These are phyloP conservation scores for Hippoglossus hippoglossus DNA, from an alignment of 2,797 vertebrate species.

Conservation along the genomic window DNA sequence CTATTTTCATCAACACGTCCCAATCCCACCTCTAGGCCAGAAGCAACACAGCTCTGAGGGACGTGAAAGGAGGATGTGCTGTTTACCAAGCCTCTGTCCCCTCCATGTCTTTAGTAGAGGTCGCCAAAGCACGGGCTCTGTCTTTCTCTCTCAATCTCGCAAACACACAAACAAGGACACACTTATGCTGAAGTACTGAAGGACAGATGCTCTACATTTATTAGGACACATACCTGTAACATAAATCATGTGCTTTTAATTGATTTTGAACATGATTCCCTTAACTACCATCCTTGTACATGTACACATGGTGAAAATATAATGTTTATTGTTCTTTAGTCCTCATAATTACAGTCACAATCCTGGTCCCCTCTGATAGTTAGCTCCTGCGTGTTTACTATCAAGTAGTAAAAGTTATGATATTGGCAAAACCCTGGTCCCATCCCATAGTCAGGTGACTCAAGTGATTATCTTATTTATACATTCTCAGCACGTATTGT, in stretches of 20 bases:
- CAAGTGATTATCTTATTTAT: constrained; percentile 12
- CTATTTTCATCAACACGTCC: constrained; percentile 76
- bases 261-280: constrained; percentile 13
- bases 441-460: background rate
- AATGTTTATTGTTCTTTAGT: background rate
- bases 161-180: constrained; percentile 21
- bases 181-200: background rate
- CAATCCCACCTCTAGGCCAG: constrained; percentile 67
- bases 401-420: background rate
- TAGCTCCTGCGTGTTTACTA: background rate
- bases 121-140: constrained; percentile 50
- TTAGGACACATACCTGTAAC: background rate
- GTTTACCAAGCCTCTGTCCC: constrained; percentile 65
- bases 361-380: background rate
- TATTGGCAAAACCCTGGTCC: background rate
- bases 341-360: background rate
- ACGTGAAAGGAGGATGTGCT: constrained; percentile 62
- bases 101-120: constrained; percentile 68
- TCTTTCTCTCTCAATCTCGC: constrained; percentile 6
- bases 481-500: constrained; percentile 9
- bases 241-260: background rate
- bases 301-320: background rate
- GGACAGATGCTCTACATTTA: background rate
- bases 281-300: background rate
- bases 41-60: constrained; percentile 64